Conservation (phyloP, 2,888 invertebrate genomes). For the Hedychridium roseum region DNA sequence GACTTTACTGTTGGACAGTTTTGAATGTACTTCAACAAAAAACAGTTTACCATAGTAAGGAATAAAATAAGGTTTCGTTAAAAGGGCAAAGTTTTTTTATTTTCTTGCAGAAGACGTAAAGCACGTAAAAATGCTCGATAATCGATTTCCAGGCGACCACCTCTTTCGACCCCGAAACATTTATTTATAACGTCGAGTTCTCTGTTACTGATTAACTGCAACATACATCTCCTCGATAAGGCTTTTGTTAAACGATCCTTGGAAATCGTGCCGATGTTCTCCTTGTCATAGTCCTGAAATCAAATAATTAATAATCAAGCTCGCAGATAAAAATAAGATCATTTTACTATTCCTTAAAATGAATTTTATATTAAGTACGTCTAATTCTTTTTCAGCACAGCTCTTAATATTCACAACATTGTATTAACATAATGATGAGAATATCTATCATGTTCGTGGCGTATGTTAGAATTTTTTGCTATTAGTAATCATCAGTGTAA, state of each 20-base stretch:
- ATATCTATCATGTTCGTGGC: no score
- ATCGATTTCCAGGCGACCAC: slow-evolving; percentile 71
- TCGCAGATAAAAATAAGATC: neutral
- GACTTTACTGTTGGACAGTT: no score
- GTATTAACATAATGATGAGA: no score
- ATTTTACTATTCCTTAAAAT: neutral
- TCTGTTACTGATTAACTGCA: slow-evolving; percentile 70
- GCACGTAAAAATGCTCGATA: slow-evolving; percentile 76
- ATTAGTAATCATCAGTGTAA: no score
- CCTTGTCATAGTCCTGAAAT: slow-evolving; percentile 73
- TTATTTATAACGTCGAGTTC: slow-evolving; percentile 78
- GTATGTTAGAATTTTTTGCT: no score
- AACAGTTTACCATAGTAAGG: no score
- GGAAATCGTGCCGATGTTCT: slow-evolving; percentile 73
- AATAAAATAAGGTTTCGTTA: no score
- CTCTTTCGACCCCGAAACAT: slow-evolving; percentile 76
- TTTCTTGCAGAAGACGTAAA: slow-evolving; percentile 70
- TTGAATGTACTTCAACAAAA: no score
- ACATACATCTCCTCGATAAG: slow-evolving; percentile 71
- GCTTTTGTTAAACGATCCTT: slow-evolving; percentile 73
- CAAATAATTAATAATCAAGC: no score
- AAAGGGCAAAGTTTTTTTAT: slow-evolving; percentile 37
- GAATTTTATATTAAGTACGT: no score
- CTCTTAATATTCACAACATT: no score
- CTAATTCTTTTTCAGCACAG: no score